Base-by-base conservation (phyloP, 2,797 vertebrate genomes). In the Gobio occitaniae region DNA sequence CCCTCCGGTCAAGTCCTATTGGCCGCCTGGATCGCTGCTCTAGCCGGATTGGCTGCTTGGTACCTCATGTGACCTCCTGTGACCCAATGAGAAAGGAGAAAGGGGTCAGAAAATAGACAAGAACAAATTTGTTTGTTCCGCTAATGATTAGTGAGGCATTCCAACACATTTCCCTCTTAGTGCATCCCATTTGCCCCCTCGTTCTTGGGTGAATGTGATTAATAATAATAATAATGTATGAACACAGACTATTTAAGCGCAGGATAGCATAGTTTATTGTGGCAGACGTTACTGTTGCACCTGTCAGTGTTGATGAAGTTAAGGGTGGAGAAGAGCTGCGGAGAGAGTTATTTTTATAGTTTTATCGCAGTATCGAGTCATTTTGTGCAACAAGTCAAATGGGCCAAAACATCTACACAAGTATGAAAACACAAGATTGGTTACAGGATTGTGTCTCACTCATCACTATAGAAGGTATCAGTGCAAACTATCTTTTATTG, bases 31-130 rank as follows among this genome's bases (percentile, higher is more conserved):
- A 91, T 97, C 1, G 97, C 96, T 0, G 90, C 94, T 82, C 91
- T 94, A 5, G 97, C 97, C 0, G 97, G 96, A 88, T 89, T 97
- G 63, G 93, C 92, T 16, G 97, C 97, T 0, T 99, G 98, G 97
- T 99, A 98, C 91, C 72, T 97, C 86, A 95, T 99, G 96, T 99
- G 95, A 99, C 87, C 82, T 82, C 19, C 59, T 65, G 29, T 76
- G 82, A 29, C 4, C 71, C 21, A 54, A 11, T 32, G 15, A 72
- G 68, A 44, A 44, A 72, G 15, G n/a, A 72, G 44, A 25, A n/a
- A 21, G 15, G 12, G 6, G 2, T 74, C 74, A 2, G 10, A 76
- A 10, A 71, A 47, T 47, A 15, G 21, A 36, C 10, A 32, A 52
- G 50, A 76, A 21, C 74, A 56, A 71, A 44, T 25, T 25, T 2